Evolutionary conservation across 2,797 vertebrate genomes (phyloP).

Genomic region (Schizothorax lantsangensis): DNA sequence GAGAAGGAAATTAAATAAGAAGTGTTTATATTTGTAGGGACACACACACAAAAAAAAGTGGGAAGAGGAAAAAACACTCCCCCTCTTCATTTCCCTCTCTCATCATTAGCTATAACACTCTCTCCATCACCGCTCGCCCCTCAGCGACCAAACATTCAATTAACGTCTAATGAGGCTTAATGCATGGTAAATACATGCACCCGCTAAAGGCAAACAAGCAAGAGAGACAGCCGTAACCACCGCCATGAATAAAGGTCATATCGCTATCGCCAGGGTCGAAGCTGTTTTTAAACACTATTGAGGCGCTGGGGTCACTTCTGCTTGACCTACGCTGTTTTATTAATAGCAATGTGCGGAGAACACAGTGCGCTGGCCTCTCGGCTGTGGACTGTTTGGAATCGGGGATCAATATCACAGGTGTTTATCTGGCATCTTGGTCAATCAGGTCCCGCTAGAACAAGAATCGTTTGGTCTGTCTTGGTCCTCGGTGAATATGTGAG

Average conservation of each 20-base stretch:
- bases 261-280: conserved; percentile 29
- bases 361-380: conserved; percentile 69
- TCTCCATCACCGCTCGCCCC: conserved; percentile 55
- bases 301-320: conserved; percentile 67
- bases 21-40: conserved; percentile 58
- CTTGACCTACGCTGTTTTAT: conserved; percentile 72
- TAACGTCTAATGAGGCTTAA: conserved; percentile 75
- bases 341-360: conserved; percentile 65
- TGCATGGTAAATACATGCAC: conserved; percentile 79
- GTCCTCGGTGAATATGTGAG: neutral
- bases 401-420: conserved; percentile 61
- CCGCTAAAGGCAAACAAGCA: conserved; percentile 58
- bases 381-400: conserved; percentile 48
- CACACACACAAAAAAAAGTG: conserved; percentile 37
- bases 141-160: conserved; percentile 65
- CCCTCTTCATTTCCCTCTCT: conserved; percentile 60
- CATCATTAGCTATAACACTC: conserved; percentile 60
- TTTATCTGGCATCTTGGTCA: conserved; percentile 42
- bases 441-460: conserved; percentile 42
- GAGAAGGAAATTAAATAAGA: conserved; percentile 66
- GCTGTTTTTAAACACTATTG: conserved; percentile 48
- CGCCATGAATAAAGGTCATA: conserved; percentile 67
- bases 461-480: neutral
- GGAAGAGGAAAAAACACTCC: conserved; percentile 50
- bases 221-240: conserved; percentile 51